Evolutionary conservation across 2,113 vertebrate genomes (phyloP).

Genomic region (Ophthalmolycus amberensis): DNA sequence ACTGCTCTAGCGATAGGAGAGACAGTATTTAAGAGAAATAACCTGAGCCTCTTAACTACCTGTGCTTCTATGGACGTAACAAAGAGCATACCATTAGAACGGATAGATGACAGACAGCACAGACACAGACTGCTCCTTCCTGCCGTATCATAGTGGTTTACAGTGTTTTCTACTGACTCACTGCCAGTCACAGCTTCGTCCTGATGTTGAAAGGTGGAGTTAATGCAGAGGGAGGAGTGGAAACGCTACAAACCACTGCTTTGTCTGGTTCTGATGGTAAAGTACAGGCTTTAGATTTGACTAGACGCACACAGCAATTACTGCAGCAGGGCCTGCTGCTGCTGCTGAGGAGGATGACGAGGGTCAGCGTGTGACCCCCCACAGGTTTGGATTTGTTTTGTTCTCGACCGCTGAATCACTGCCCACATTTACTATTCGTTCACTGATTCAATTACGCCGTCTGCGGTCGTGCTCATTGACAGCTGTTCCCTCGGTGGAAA

Average conservation of each 20-base stretch:
- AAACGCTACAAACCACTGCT: slow-evolving; percentile 52
- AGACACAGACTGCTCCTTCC: slow-evolving; percentile 40
- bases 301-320: slow-evolving; percentile 51
- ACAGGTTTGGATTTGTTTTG: not conserved
- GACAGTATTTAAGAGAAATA: slow-evolving; percentile 58
- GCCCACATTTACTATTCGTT: not conserved
- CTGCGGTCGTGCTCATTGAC: not conserved
- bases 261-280: slow-evolving; percentile 56
- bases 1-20: slow-evolving; percentile 21
- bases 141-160: slow-evolving; percentile 56
- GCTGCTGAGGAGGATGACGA: slow-evolving; percentile 5
- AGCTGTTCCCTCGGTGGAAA: not conserved
- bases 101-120: slow-evolving; percentile 63
- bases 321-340: slow-evolving; percentile 1
- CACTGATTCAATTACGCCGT: not conserved
- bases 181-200: slow-evolving; percentile 10
- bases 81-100: slow-evolving; percentile 67
- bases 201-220: slow-evolving; percentile 48
- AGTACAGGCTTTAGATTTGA: slow-evolving; percentile 55
- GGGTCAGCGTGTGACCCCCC: not conserved
- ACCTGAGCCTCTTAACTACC: slow-evolving; percentile 69
- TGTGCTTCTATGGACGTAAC: slow-evolving; percentile 37
- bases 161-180: slow-evolving; percentile 59
- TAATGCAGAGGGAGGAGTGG: slow-evolving; percentile 54
- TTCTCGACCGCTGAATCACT: not conserved